Evolutionary conservation across 2,113 vertebrate species (phyloP).

Genomic region (Cyanoramphus novaezelandiae): DNA sequence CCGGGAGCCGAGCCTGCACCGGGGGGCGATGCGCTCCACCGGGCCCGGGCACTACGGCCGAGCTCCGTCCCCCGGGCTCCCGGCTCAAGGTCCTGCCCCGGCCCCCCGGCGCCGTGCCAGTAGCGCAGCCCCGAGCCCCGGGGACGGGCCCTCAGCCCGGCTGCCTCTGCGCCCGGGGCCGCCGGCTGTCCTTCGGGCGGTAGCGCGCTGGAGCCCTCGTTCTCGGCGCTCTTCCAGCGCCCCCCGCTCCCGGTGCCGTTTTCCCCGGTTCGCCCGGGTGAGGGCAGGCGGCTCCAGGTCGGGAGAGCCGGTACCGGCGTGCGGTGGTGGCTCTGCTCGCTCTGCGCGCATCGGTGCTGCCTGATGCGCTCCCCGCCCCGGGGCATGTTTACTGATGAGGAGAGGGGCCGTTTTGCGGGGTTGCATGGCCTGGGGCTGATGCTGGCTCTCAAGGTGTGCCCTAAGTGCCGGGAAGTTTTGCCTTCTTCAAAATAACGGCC

Average conservation of each 20-base stretch:
- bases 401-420: background rate
- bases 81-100: background rate
- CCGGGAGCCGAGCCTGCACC: background rate
- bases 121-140: background rate
- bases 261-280: background rate
- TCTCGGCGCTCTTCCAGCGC: background rate
- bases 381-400: background rate
- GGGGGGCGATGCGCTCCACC: background rate
- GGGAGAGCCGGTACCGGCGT: background rate
- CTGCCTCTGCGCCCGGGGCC: background rate
- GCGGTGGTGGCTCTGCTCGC: background rate
- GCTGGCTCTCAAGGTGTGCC: background rate
- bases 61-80: background rate
- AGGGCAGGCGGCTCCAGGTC: background rate
- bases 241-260: background rate
- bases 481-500: background rate
- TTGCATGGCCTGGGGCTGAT: background rate
- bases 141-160: background rate
- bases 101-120: background rate
- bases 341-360: background rate
- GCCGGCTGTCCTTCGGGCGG: background rate
- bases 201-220: background rate
- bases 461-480: constrained; percentile 32
- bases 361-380: background rate
- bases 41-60: background rate